Conservation (phyloP, 2,797 vertebrate genomes). For the Hoplostethus mediterraneus region DNA sequence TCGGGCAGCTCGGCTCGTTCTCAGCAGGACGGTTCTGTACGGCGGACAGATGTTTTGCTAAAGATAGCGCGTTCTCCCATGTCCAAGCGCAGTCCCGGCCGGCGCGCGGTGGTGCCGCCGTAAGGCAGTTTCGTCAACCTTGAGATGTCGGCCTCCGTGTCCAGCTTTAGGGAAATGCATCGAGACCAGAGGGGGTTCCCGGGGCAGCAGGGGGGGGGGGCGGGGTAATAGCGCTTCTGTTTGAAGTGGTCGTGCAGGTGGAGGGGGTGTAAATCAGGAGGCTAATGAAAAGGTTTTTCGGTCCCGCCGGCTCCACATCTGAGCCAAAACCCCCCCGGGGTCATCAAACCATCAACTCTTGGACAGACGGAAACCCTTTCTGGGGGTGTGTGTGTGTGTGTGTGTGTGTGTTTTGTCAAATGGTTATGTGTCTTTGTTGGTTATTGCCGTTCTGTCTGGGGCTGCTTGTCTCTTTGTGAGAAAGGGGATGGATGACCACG, state of each 20-base stretch:
- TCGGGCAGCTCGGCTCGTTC: background rate
- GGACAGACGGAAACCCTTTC: background rate
- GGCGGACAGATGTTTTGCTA: background rate
- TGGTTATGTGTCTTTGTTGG: constrained; percentile 15
- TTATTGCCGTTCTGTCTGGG: constrained; percentile 35
- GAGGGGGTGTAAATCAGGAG: constrained; percentile 41
- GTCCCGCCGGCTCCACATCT: constrained; percentile 28
- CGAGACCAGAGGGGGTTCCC: constrained; percentile 14
- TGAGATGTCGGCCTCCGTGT: constrained; percentile 26
- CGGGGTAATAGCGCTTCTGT: constrained; percentile 45
- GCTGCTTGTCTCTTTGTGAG: constrained; percentile 1
- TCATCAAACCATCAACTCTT: constrained; percentile 16
- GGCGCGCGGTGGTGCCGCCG: too few relatives aligned
- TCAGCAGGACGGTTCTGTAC: background rate
- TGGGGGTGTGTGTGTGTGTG: background rate
- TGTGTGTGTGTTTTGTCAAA: constrained; percentile 9
- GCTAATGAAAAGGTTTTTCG: constrained; percentile 69
- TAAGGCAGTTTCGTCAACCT: constrained; percentile 40
- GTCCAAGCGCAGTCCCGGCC: background rate
- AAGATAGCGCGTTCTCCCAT: background rate
- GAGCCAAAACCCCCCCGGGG: background rate
- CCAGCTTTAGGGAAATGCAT: constrained; percentile 16
- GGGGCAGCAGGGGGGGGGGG: constrained; percentile 2
- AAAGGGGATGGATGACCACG: background rate
- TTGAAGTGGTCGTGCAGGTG: constrained; percentile 58